Percentiles rank a stretch among this genome's conserved stretches.
Conservation (phyloP, 1,140 invertebrate genomes). For the Caerostris darwini region DNA sequence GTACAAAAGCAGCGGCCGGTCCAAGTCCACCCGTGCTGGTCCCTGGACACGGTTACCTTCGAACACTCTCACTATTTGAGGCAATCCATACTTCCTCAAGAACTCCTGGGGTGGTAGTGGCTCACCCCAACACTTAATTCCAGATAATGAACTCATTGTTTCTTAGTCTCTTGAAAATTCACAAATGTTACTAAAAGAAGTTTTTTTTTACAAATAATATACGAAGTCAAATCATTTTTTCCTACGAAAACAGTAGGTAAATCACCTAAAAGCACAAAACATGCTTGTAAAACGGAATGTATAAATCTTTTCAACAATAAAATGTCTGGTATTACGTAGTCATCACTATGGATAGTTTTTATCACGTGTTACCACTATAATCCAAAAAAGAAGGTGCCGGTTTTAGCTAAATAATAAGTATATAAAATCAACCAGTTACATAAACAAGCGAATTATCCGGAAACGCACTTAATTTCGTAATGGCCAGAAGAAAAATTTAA, state of each 20-base stretch:
- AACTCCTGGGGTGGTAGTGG: conserved; percentile 76
- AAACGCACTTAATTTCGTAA: background rate
- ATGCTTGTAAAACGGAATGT: background rate
- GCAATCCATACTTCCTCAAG: conserved; percentile 70
- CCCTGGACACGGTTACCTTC: conserved; percentile 72
- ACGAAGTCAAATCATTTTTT: conserved; percentile 6
- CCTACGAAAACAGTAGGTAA: background rate
- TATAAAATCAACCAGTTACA: background rate
- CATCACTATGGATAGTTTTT: background rate
- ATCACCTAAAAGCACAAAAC: background rate
- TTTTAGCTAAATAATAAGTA: background rate
- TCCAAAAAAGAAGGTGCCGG: background rate
- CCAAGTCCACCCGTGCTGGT: conserved; percentile 73
- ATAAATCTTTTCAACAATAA: background rate
- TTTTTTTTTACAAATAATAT: background rate
- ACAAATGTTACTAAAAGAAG: too few species aligned
- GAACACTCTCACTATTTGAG: conserved; percentile 76
- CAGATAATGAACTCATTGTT: conserved; percentile 70
- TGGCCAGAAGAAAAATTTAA: background rate
- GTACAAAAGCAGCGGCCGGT: conserved; percentile 76
- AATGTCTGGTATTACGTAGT: background rate
- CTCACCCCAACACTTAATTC: conserved; percentile 77
- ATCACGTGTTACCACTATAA: too few species aligned
- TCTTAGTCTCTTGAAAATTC: background rate
- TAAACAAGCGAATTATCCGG: background rate